These are phyloP conservation scores for Eurystomus gularis DNA, from an alignment of 2,113 vertebrate species.

Conservation along the genomic window DNA sequence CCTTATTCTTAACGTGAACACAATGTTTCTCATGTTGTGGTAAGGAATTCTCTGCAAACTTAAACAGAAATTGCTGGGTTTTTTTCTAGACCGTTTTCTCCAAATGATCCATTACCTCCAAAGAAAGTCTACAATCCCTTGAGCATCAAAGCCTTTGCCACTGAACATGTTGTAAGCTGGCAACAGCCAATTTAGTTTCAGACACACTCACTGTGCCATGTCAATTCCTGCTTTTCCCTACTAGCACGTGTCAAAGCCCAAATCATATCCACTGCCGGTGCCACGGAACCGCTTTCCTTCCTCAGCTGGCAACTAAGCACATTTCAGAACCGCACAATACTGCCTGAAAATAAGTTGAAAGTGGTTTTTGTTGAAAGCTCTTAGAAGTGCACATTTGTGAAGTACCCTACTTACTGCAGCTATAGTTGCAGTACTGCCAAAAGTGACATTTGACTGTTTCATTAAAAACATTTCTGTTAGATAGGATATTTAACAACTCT, in stretches of 20 bases:
- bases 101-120: neutral
- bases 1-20: neutral
- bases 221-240: neutral
- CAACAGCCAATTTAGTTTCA: neutral
- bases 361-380: neutral
- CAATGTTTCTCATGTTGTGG: neutral
- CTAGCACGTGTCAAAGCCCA: neutral
- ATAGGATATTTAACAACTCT: neutral
- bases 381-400: neutral
- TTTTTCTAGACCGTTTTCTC: neutral
- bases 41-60: neutral
- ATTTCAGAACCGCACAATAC: neutral
- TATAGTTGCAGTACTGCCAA: neutral
- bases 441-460: neutral
- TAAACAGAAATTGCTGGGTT: neutral
- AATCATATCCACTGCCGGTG: neutral
- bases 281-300: neutral
- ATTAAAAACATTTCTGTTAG: neutral
- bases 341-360: neutral
- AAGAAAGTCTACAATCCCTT: neutral
- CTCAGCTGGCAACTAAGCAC: neutral
- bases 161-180: neutral
- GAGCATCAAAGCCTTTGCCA: neutral
- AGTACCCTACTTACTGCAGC: neutral
- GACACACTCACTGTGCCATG: neutral